Evolutionary conservation across 2,888 invertebrate species (phyloP).

Genomic region (Pardosa pseudoannulata): DNA sequence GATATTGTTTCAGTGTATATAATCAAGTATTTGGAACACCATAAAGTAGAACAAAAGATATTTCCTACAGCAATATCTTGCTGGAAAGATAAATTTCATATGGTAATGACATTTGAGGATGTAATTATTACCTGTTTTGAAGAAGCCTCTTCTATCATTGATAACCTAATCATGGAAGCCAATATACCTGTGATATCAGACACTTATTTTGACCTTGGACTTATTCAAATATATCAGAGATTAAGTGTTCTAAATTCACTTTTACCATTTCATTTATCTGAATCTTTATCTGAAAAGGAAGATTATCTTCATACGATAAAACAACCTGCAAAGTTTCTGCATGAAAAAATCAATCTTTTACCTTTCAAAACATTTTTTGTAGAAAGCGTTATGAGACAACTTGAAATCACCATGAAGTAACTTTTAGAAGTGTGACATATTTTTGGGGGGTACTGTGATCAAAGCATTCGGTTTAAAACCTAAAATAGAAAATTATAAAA

Average conservation of each 20-base stretch:
- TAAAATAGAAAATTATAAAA: no score
- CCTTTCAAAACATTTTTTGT: no score
- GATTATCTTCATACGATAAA: no score
- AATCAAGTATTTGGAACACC: constrained; percentile 3
- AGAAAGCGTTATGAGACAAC: no score
- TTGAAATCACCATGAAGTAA: no score
- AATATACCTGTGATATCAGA: constrained; percentile 14
- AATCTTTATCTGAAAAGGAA: no score
- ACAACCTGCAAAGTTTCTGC: no score
- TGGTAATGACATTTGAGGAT: not conserved
- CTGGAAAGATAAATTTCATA: not conserved
- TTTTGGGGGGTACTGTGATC: no score
- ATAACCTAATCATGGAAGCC: not conserved
- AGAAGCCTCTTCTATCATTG: not conserved
- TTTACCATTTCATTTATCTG: not conserved
- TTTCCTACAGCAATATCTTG: not conserved
- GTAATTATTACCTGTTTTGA: not conserved
- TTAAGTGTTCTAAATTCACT: constrained; percentile 11
- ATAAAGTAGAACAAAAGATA: not conserved
- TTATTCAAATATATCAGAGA: constrained; percentile 31
- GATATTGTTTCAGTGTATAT: constrained; percentile 58
- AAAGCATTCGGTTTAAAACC: no score
- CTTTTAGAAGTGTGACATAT: no score
- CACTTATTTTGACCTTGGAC: constrained; percentile 18
- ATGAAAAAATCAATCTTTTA: no score